These are phyloP conservation scores for Erebia epiphron DNA, from an alignment of 2,888 invertebrate species.

Conservation along the genomic window DNA sequence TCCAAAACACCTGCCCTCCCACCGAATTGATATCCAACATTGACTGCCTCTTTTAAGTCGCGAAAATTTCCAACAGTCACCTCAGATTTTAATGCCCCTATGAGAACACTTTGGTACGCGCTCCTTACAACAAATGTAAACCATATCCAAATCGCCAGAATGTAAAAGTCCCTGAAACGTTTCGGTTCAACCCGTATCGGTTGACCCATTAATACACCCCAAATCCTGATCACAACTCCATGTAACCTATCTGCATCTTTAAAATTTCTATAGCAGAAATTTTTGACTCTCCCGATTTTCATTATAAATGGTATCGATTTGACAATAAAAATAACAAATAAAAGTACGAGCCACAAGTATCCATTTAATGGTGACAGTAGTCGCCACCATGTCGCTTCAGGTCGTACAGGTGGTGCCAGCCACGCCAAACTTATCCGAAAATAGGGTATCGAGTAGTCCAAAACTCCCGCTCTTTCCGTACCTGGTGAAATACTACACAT, in stretches of 20 bases:
- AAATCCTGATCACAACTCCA: constrained; percentile 57
- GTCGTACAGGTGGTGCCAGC: constrained; percentile 60
- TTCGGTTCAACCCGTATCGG: constrained; percentile 58
- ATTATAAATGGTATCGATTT: constrained; percentile 57
- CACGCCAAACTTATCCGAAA: constrained; percentile 63
- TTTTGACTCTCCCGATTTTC: constrained; percentile 52
- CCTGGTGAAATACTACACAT: constrained; percentile 63
- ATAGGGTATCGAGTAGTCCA: constrained; percentile 64
- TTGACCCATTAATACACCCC: constrained; percentile 67
- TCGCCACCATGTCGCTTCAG: constrained; percentile 62
- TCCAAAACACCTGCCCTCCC: constrained; percentile 59
- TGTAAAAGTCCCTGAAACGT: constrained; percentile 66
- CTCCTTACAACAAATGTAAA: constrained; percentile 67
- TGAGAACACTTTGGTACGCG: constrained; percentile 68
- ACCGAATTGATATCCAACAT: constrained; percentile 59
- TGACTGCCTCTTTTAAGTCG: constrained; percentile 56
- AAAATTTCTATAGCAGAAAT: constrained; percentile 55
- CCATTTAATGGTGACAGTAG: constrained; percentile 63
- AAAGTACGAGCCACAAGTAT: constrained; percentile 61
- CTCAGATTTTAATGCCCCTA: constrained; percentile 66
- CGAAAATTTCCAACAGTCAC: constrained; percentile 56
- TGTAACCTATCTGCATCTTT: constrained; percentile 54
- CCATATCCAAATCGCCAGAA: constrained; percentile 66
- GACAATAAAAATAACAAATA: constrained; percentile 55
- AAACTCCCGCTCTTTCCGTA: constrained; percentile 54